Percentiles rank a stretch among this genome's conserved stretches.
Evolutionary conservation across 1,140 invertebrate genomes (phyloP).

Genomic region (Matsumurasca onukii): DNA sequence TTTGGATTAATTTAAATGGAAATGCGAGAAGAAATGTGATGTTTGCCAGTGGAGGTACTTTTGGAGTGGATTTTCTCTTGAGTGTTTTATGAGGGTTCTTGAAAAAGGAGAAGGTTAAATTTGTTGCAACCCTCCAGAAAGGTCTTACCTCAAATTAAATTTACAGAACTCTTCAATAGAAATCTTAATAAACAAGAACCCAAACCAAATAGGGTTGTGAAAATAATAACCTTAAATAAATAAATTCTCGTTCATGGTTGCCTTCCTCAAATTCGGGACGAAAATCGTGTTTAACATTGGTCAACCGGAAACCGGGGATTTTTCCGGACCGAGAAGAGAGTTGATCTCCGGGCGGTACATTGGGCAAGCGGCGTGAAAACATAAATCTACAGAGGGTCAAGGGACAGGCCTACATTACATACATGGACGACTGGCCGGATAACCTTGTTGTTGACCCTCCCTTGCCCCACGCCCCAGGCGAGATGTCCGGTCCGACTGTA

Average conservation of each 20-base stretch:
- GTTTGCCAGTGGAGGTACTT: too few species aligned
- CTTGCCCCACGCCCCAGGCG: too few species aligned
- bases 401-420: conserved; percentile 4
- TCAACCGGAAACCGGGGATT: too few species aligned
- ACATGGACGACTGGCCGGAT: conserved; percentile 9
- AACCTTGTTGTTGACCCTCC: conserved; percentile 10
- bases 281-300: not conserved
- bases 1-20: conserved; percentile 26
- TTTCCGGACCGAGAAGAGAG: too few species aligned
- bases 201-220: too few species aligned
- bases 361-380: conserved; percentile 18
- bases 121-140: not conserved
- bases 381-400: conserved; percentile 10
- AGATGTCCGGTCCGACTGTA: too few species aligned
- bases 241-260: too few species aligned
- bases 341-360: conserved; percentile 9
- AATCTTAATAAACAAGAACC: too few species aligned
- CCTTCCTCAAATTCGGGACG: not conserved
- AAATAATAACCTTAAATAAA: too few species aligned
- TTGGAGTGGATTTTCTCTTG: not conserved
- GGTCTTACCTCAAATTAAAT: not conserved
- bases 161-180: not conserved
- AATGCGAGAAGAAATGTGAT: conserved; percentile 2
- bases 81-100: not conserved
- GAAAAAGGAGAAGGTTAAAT: not conserved